These are phyloP conservation scores for Choloepus hoffmanni DNA, from an alignment of 2,113 vertebrate species.

Conservation along the genomic window DNA sequence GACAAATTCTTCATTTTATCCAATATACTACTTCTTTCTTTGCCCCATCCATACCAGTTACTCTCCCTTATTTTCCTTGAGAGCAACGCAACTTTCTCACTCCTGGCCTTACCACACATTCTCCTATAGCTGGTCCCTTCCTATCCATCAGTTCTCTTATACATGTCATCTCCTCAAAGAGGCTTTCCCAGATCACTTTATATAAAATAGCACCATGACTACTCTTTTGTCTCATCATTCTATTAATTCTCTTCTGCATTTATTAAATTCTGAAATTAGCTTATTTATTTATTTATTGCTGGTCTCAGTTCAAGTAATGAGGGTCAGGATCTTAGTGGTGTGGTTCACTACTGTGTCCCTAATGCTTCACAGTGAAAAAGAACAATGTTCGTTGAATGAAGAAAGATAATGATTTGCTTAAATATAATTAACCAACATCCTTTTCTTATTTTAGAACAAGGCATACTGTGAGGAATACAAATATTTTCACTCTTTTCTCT, in stretches of 20 bases:
- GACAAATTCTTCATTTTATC: neutral
- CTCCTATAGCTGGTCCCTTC: neutral
- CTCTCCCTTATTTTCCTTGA: neutral
- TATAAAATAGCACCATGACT: neutral
- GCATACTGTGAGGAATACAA: too few relatives aligned
- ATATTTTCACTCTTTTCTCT: too few relatives aligned
- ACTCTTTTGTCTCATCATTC: neutral
- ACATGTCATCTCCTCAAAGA: neutral
- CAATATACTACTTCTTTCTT: neutral
- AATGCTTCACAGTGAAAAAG: neutral
- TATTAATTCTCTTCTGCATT: neutral
- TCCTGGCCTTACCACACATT: neutral
- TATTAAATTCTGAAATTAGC: neutral
- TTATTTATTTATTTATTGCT: neutral
- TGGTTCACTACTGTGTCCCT: neutral
- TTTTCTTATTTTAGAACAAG: too few relatives aligned
- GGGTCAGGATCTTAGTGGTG: neutral
- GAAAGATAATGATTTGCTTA: too few relatives aligned
- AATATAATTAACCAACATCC: too few relatives aligned
- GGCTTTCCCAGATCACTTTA: neutral
- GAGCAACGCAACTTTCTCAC: neutral
- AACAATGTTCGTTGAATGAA: too few relatives aligned
- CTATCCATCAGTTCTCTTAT: neutral
- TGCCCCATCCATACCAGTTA: neutral
- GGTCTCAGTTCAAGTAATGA: neutral